A percentile compares a stretch with the other conserved stretches of the same genome.
Evolutionary conservation across 2,113 vertebrate genomes (phyloP).

Genomic region (Chlorodrepanis virens): DNA sequence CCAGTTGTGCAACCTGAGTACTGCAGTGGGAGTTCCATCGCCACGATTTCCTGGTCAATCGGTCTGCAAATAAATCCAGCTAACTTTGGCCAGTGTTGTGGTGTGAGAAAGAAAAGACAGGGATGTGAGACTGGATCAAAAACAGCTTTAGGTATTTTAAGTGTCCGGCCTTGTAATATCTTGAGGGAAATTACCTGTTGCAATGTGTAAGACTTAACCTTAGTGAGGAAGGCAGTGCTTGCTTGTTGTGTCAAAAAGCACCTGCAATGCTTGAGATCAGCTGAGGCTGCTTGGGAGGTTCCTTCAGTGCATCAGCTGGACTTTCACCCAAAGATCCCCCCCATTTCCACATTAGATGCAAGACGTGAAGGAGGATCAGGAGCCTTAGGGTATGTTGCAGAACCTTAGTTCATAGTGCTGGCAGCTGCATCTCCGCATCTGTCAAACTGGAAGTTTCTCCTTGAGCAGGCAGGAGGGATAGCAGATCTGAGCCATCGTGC

Average conservation of each 20-base stretch:
- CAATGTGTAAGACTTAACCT: neutral
- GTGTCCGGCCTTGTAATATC: neutral
- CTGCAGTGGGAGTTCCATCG: neutral
- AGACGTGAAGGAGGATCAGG: neutral
- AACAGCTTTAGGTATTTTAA: neutral
- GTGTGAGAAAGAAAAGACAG: neutral
- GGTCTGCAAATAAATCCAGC: neutral
- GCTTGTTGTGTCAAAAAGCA: neutral
- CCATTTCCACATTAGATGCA: neutral
- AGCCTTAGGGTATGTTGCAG: neutral
- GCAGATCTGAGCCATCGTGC: neutral
- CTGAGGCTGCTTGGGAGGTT: neutral
- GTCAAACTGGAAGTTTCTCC: neutral
- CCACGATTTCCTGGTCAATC: neutral
- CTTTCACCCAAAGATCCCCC: neutral
- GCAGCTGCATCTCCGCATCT: neutral
- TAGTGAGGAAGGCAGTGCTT: neutral
- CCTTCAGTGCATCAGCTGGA: neutral
- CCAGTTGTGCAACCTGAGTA: neutral
- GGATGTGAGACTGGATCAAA: neutral
- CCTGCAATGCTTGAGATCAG: neutral
- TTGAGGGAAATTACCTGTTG: neutral
- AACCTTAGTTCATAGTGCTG: neutral
- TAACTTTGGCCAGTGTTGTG: neutral
- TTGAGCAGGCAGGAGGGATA: neutral